phyloP scores from a whole-genome alignment of 1,140 invertebrate genomes.

The Gryon sp. region DNA sequence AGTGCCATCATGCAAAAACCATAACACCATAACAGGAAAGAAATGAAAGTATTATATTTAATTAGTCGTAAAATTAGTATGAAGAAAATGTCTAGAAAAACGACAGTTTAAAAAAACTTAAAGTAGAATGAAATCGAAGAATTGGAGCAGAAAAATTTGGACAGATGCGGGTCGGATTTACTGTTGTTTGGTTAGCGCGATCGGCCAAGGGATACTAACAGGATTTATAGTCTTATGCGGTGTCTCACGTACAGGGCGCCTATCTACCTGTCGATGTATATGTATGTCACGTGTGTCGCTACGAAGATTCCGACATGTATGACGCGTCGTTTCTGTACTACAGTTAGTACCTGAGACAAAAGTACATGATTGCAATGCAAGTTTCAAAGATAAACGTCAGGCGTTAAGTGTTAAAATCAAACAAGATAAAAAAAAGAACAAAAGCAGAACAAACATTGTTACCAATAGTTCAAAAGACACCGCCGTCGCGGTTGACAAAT shows the following conservation, averaged over 20 bases:
- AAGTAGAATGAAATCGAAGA: no score
- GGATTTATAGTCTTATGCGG: constrained; percentile 26
- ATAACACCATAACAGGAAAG: background rate
- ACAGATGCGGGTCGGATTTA: background rate
- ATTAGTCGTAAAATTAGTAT: no score
- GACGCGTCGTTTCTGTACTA: constrained; percentile 38
- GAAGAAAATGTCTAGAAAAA: background rate
- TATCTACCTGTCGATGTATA: constrained; percentile 48
- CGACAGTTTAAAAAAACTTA: background rate
- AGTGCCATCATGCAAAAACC: background rate
- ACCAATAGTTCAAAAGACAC: constrained; percentile 17
- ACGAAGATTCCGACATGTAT: constrained; percentile 50
- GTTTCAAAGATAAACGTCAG: constrained; percentile 37
- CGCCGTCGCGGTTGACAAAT: constrained; percentile 18
- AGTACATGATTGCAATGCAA: constrained; percentile 41
- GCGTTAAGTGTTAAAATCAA: constrained; percentile 31
- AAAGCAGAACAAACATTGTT: constrained; percentile 29
- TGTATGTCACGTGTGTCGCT: constrained; percentile 45
- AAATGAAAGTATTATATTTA: no score
- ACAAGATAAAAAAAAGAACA: no score
- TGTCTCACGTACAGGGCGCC: constrained; percentile 27
- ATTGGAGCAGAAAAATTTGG: background rate
- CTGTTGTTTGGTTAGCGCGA: background rate
- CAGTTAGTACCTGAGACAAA: constrained; percentile 31
- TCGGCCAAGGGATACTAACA: constrained; percentile 31